Base-by-base conservation (phyloP, 2,797 vertebrate species). In the Characodon lateralis region DNA sequence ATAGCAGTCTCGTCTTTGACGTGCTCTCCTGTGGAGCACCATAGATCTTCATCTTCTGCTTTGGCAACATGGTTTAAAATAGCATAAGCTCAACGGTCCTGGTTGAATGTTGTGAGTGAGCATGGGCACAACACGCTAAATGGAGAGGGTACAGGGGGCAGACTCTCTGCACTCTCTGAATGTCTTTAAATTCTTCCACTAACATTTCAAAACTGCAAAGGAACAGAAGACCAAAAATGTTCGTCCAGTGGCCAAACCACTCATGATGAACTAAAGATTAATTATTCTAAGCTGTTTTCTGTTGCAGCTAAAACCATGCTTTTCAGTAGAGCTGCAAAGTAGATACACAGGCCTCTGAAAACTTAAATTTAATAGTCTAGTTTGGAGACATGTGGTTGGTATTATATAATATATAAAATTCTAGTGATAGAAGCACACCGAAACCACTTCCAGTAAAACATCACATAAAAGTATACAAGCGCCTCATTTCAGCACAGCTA, bases 61-160 rank as follows among this genome's bases (percentile, higher is more conserved):
- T 69, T 87, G 89, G 89, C 88, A 83, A 28, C 28, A 43, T 53
- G 79, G 43, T 78, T 81, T 80, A 87, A 89, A 94, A 93, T 93
- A 92, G 91, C 83, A 46, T 63, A 48, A 85, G 87, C 92, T 93
- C 88, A 93, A 93, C 87, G 28, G 83, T 65, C 56, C n/a, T 43
- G 78, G 63, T 28, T 84, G 87, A 88, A 87, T 83, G 89, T 82
- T 83, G 31, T 82, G 79, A 81, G 90, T 87, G 86, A 73, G 83
- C 20, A 73, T 89, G 81, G 88, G 75, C 86, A 74, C 5, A 35
- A 82, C 86, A 80, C 43, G 6, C 53, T 16, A 61, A 77, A 72
- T 73, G 16, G 65, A 35, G 51, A 81, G 77, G 83, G 85, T 83
- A 84, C 39, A 73, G 0, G 24, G 16, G 66, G 43, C 6, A 69